A percentile compares a stretch with the other conserved stretches of the same genome.
Evolutionary conservation across 2,113 vertebrate genomes (phyloP).

Genomic region (human): GRCh38 chr1:204026001-204026500

Average conservation of each 20-base stretch:
- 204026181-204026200: conserved; percentile 75
- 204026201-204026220: conserved; percentile 69
- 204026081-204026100: not conserved
- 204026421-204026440: not conserved
- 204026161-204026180: conserved; percentile 42
- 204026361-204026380: conserved; percentile 64
- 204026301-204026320: conserved; percentile 69
- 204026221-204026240: conserved; percentile 73
- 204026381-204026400: conserved; percentile 57
- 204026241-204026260: conserved; percentile 77
- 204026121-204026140: conserved; percentile 36
- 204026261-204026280: conserved; percentile 71
- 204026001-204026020: not conserved
- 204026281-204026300: conserved; percentile 70
- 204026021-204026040: not conserved
- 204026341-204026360: conserved; percentile 75
- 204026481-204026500: conserved; percentile 55
- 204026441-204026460: conserved; percentile 46
- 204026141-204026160: conserved; percentile 22
- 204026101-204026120: conserved; percentile 57
- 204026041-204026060: not conserved
- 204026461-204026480: conserved; percentile 59
- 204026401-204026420: conserved; percentile 59
- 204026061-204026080: not conserved
- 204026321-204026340: conserved; percentile 68